Base-by-base conservation (phyloP, 1,140 invertebrate species). In the Nebria ingens region DNA sequence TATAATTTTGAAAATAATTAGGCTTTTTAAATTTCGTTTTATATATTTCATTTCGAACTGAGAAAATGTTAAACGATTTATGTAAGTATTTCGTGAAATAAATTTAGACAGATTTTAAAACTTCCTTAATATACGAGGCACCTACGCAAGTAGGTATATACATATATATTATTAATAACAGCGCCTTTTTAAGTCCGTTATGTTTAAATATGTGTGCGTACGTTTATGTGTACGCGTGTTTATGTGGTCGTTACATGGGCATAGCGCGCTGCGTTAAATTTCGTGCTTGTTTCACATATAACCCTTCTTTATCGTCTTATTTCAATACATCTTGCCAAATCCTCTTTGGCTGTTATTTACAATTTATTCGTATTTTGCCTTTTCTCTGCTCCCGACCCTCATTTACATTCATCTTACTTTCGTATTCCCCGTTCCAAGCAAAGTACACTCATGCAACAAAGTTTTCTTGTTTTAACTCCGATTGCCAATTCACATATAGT, bases 361-460 rank as follows among this genome's bases (percentile, higher is more conserved):
- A 51, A 51, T 51, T 51, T 51, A 51, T 51, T 51, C 50, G 50
- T 51, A 22, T 51, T 51, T 51, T 22, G 50, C 50, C 50, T 51
- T 51, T 51, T 51, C 40, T 17, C 50, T 51, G 21, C 50, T 51
- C 50, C 17, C 19, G 50, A 51, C 50, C 50, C 50, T 51, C 50
- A 51, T 51, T 51, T 51, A 51, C 50, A 51, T 51, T 51, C 50
- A 51, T 51, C 50, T 51, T 51, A 51, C 50, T 51, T 22, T 51
- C 40, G 40, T 45, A n/a, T 34, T n/a, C 25, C 40, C 17, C 15
- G 9, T 17, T 9, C 9, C 17, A 9, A 12, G 17, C 40, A 12
- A 3, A 9, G 25, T 34, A 34, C 25, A 34, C 6, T 34, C 25
- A n/a, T 6, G 25, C n/a, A 34, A 34, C 6, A 34, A 34, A 34